These are phyloP conservation scores for Sebastes cheni DNA, from an alignment of 2,797 vertebrate genomes.

Conservation along the genomic window DNA sequence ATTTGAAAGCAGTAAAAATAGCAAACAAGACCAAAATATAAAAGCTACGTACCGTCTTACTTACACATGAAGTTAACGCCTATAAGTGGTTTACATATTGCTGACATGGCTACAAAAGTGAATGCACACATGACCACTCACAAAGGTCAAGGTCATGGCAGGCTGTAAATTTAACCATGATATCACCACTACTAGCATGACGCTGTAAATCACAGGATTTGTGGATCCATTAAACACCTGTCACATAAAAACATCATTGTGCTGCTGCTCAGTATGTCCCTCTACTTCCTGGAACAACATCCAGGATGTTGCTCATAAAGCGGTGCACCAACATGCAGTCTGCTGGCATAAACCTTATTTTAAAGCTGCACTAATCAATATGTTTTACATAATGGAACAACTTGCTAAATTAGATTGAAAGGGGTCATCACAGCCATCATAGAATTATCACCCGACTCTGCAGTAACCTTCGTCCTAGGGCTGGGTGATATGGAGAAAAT, in stretches of 20 bases:
- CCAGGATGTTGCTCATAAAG: background rate
- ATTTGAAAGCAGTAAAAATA: background rate
- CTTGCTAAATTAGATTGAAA: too few relatives aligned
- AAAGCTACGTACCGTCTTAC: background rate
- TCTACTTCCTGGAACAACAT: conserved; percentile 41
- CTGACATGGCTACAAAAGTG: background rate
- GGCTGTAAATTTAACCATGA: conserved; percentile 24
- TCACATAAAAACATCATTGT: conserved; percentile 51
- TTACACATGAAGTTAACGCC: background rate
- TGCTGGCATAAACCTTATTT: background rate
- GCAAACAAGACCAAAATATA: background rate
- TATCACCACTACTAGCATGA: background rate
- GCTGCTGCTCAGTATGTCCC: background rate
- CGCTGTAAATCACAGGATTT: conserved; percentile 30
- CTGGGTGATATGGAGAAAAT: too few relatives aligned
- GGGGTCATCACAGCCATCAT: too few relatives aligned
- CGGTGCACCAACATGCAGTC: background rate
- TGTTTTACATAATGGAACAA: too few relatives aligned
- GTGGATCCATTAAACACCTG: conserved; percentile 46
- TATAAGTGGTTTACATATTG: background rate
- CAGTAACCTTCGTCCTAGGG: too few relatives aligned
- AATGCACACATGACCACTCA: background rate
- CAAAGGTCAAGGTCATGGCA: conserved; percentile 13
- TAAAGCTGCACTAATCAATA: too few relatives aligned
- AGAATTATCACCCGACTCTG: too few relatives aligned